Evolutionary conservation across 92 coral and sea anemone genomes (phyloP).

Genomic region (Montipora capitata): DNA sequence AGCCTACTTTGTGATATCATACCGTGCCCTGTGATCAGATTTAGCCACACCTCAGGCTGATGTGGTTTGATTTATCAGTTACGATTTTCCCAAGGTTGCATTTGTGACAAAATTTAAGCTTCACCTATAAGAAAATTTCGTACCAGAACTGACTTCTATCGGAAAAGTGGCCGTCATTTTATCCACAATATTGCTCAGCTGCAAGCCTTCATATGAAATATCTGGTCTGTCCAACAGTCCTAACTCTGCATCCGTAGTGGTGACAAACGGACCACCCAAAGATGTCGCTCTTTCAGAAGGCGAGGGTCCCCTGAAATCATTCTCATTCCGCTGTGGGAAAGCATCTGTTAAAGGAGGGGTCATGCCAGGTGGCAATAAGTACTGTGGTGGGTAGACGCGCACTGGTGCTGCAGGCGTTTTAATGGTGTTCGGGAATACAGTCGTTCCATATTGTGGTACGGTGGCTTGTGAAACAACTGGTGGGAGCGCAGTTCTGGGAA

Average conservation of each 20-base stretch:
- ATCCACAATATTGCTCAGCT: constrained; percentile 82
- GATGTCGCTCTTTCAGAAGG: background rate
- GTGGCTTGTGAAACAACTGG: background rate
- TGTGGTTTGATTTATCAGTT: too few species aligned
- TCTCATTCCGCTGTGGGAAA: background rate
- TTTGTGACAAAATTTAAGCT: too few species aligned
- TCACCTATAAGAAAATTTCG: background rate
- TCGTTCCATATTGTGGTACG: background rate
- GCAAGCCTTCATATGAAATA: constrained; percentile 66
- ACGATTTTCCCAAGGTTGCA: too few species aligned
- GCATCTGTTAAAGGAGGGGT: constrained; percentile 19
- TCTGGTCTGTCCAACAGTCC: constrained; percentile 41
- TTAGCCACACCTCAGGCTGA: too few species aligned
- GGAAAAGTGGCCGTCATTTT: constrained; percentile 85
- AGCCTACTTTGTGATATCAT: too few species aligned
- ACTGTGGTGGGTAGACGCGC: constrained; percentile 9
- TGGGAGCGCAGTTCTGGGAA: background rate
- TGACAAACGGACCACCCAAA: constrained; percentile 27
- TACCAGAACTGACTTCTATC: constrained; percentile 80
- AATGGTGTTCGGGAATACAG: background rate
- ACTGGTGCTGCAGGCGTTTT: constrained; percentile 7
- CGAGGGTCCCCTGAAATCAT: constrained; percentile 20
- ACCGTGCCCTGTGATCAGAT: too few species aligned
- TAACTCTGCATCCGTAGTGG: constrained; percentile 37
- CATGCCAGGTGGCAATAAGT: constrained; percentile 18